Conservation (phyloP, 2,888 invertebrate genomes). For the Rhabditophanes sp. region DNA sequence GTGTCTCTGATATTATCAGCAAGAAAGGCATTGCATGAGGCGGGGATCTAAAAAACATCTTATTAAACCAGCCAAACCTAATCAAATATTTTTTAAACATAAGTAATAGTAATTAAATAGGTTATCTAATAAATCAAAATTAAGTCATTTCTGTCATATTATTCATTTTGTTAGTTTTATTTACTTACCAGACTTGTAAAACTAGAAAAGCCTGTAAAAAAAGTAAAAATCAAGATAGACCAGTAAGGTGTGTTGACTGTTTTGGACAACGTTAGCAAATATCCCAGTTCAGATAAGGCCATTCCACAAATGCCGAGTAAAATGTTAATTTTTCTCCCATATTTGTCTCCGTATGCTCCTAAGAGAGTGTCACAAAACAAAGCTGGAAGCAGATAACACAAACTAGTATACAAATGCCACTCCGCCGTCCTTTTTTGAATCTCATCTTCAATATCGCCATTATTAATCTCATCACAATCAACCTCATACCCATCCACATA, state of each 20-base stretch:
- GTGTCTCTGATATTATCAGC: conserved; percentile 21
- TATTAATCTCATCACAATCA: conserved; percentile 11
- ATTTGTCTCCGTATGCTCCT: conserved; percentile 22
- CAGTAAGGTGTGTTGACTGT: conserved; percentile 17
- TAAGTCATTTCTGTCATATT: too few relatives aligned
- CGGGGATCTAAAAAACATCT: conserved; percentile 12
- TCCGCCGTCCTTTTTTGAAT: conserved; percentile 18
- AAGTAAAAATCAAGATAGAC: conserved; percentile 12
- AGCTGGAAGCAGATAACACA: conserved; percentile 11
- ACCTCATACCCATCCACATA: conserved; percentile 11
- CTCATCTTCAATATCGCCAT: conserved; percentile 10
- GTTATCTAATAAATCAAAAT: too few relatives aligned
- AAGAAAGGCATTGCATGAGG: conserved; percentile 24
- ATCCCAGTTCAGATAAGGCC: conserved; percentile 16
- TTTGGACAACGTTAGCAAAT: conserved; percentile 16
- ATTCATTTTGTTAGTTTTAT: neutral
- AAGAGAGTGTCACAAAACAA: conserved; percentile 15
- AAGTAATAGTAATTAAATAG: too few relatives aligned
- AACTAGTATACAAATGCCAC: conserved; percentile 16
- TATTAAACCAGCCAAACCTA: neutral
- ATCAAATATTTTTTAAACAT: too few relatives aligned
- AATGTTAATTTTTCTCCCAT: conserved; percentile 21
- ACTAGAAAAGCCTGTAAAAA: conserved; percentile 13
- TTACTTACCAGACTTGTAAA: conserved; percentile 11
- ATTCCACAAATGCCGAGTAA: conserved; percentile 18